These are phyloP conservation scores for Danio tinwini DNA, from an alignment of 2,797 vertebrate species.

Conservation along the genomic window DNA sequence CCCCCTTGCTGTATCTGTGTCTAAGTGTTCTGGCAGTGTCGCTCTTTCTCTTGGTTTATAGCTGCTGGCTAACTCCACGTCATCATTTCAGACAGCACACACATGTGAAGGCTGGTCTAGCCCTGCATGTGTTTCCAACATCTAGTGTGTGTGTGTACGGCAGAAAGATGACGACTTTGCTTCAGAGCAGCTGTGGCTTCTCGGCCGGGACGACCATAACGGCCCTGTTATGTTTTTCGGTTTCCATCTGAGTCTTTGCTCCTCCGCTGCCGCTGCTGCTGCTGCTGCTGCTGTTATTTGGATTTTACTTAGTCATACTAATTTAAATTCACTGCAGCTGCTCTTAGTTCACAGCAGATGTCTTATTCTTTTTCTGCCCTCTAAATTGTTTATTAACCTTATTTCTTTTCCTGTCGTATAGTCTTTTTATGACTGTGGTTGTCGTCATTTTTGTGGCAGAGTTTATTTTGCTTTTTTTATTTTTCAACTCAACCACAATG, in stretches of 20 bases:
- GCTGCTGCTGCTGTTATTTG: conserved; percentile 53
- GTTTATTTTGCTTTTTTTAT: not conserved
- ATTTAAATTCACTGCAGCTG: conserved; percentile 43
- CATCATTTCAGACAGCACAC: conserved; percentile 6
- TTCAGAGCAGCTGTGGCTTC: conserved; percentile 29
- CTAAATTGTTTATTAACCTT: conserved; percentile 16
- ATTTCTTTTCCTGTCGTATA: not conserved
- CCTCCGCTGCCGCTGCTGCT: conserved; percentile 43
- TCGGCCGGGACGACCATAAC: not conserved
- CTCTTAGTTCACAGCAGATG: conserved; percentile 31
- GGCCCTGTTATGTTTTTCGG: conserved; percentile 40
- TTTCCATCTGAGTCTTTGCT: conserved; percentile 36
- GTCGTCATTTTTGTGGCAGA: not conserved
- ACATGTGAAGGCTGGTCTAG: not conserved
- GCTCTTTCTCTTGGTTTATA: conserved; percentile 20
- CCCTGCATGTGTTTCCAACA: conserved; percentile 8
- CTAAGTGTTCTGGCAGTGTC: conserved; percentile 8
- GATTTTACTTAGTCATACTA: conserved; percentile 50
- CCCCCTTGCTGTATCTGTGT: not conserved
- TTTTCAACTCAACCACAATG: not conserved
- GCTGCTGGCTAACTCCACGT: conserved; percentile 30
- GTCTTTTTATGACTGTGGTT: not conserved
- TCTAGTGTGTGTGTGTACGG: not conserved
- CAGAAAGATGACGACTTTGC: not conserved
- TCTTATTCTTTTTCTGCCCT: not conserved